A percentile compares a stretch with the other conserved stretches of the same genome.
Evolutionary conservation across 92 coral and sea anemone genomes (phyloP).

Genomic region (Porites evermanni): DNA sequence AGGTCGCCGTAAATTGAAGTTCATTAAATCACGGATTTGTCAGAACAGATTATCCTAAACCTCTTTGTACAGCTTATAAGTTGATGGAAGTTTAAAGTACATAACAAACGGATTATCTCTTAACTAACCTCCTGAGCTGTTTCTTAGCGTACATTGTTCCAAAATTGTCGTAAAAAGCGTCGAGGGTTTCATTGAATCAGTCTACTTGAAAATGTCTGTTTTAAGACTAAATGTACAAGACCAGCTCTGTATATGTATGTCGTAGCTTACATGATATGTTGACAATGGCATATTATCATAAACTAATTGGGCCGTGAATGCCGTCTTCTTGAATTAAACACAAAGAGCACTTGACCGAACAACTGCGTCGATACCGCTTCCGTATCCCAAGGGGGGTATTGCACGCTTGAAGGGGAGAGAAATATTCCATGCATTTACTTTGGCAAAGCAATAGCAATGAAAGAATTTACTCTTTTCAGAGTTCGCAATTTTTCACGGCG

Average conservation of each 20-base stretch:
- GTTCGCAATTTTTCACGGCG: neutral
- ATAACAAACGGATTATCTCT: conserved; percentile 19
- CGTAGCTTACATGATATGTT: neutral
- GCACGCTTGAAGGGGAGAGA: conserved; percentile 4
- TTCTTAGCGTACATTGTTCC: neutral
- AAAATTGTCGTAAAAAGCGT: neutral
- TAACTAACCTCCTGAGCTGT: conserved; percentile 5
- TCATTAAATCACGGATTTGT: neutral
- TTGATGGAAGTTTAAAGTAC: neutral
- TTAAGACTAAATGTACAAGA: neutral
- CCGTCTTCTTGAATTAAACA: neutral
- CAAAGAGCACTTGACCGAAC: conserved; percentile 9
- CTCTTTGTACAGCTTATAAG: conserved; percentile 6
- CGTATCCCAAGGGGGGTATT: conserved; percentile 9
- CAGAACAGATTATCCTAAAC: neutral
- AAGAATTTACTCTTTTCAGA: conserved; percentile 7
- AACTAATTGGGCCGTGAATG: conserved; percentile 13
- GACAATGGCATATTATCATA: conserved; percentile 34
- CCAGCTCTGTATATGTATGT: conserved; percentile 9
- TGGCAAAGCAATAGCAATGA: neutral
- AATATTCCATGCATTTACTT: neutral
- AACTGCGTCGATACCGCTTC: conserved; percentile 9
- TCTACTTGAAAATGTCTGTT: neutral
- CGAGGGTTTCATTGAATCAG: neutral
- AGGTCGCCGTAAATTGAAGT: neutral